These are phyloP conservation scores for Notarius quadriscutis DNA, from an alignment of 2,113 vertebrate species.

Conservation along the genomic window DNA sequence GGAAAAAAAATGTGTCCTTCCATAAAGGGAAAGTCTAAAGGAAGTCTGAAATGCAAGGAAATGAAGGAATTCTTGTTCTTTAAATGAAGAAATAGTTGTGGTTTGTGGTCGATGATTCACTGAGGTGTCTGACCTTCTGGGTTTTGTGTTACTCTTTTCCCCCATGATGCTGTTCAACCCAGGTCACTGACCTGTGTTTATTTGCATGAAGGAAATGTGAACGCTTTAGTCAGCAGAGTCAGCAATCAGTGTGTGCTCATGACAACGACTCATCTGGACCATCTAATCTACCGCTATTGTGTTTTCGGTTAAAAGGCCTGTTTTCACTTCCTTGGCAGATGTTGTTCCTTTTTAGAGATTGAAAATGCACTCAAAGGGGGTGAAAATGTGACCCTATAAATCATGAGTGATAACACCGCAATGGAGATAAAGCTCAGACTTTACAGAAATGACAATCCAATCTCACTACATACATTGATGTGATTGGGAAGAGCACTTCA, in stretches of 20 bases:
- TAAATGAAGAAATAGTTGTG: slow-evolving; percentile 5
- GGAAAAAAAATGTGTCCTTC: not conserved
- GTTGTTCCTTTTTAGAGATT: slow-evolving; percentile 2
- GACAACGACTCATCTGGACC: slow-evolving; percentile 24
- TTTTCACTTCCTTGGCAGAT: slow-evolving; percentile 19
- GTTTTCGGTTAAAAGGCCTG: slow-evolving; percentile 14
- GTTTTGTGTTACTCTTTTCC: slow-evolving; percentile 24
- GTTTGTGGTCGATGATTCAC: slow-evolving; percentile 37
- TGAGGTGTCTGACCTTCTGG: slow-evolving; percentile 31
- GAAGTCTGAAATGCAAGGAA: not conserved
- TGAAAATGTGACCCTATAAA: slow-evolving; percentile 36
- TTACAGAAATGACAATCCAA: slow-evolving; percentile 28
- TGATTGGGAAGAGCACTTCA: slow-evolving; percentile 46
- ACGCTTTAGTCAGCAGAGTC: slow-evolving; percentile 43
- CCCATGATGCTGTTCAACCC: slow-evolving; percentile 8
- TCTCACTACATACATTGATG: not conserved
- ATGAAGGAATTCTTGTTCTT: not conserved
- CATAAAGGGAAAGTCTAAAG: not conserved
- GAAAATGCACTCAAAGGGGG: slow-evolving; percentile 19
- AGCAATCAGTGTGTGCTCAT: slow-evolving; percentile 46
- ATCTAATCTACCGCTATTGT: slow-evolving; percentile 41
- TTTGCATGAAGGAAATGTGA: slow-evolving; percentile 50
- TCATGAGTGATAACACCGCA: slow-evolving; percentile 9
- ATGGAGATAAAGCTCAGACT: slow-evolving; percentile 21
- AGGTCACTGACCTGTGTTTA: slow-evolving; percentile 35